Evolutionary conservation across 2,797 vertebrate genomes (phyloP), one percentile per base, ranked within the genome.

Genomic region (Passerculus sandwichensis): DNA sequence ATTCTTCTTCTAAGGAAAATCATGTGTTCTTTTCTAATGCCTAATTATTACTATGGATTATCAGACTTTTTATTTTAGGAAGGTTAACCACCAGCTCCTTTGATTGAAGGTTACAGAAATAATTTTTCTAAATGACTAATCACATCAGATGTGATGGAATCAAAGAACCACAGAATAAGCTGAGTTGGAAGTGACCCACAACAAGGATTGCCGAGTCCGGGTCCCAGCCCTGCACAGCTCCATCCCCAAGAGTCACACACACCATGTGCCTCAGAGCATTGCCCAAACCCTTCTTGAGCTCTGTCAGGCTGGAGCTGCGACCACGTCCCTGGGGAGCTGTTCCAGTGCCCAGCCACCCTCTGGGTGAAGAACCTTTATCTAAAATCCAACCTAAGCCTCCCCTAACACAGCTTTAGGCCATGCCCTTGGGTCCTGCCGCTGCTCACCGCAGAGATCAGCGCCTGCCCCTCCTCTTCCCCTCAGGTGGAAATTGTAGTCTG

Each of bases 381-480:
- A 5, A 48, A 0, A 15, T 42, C 42, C 21, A 32, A 3, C 16
- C 34, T 15, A 48, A 56, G 18, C 34, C 11, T 62, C 14, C 5
- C 13, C 26, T 54, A 2, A 48, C 17, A 62, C 42, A 48, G 1
- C 14, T 62, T 48, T 4, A 36, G 48, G 30, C 34, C 57, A 42
- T 34, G 30, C 11, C 30, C 17, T 54, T 0, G 0, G 11, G 4
- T 56, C 5, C 21, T 34, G 21, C 8, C 9, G 10, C 29, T n/a
- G 45, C 5, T 4, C 7, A 56, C 21, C 48, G 26, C 57, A 70
- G 34, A 5, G 14, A 22, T 42, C 65, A 32, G 21, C 18, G 42
- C 1, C 20, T 56, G 34, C 14, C 26, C 17, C 30, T 56, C 17
- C 34, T 48, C 40, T 34, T 54, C 25, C 20, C 2, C 21, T 56